Conservation (phyloP, 2,888 invertebrate species). For the Poecilus cupreus region DNA sequence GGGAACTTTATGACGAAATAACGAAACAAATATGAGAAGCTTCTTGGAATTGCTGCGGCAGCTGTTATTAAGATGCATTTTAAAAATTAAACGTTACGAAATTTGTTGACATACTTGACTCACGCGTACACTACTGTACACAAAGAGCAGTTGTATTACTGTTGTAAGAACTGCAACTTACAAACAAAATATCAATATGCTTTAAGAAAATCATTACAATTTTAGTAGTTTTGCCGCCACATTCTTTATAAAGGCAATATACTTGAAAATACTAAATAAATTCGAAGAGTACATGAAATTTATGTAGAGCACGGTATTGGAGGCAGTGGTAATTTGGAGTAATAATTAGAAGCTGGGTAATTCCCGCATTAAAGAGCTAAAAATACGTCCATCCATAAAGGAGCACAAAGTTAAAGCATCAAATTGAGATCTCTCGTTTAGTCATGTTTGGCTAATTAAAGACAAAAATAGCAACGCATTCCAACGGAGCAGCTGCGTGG, state of each 20-base stretch:
- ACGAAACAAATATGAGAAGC: not conserved
- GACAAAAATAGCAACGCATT: slow-evolving; percentile 62
- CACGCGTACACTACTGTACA: too few species aligned
- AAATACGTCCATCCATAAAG: slow-evolving; percentile 45
- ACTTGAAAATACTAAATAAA: too few species aligned
- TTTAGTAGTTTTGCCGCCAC: too few species aligned
- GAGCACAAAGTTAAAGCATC: slow-evolving; percentile 30
- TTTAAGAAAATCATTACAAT: too few species aligned
- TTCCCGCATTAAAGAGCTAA: slow-evolving; percentile 26
- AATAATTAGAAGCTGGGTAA: not conserved
- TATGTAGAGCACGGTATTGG: too few species aligned
- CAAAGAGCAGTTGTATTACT: too few species aligned
- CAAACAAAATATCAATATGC: too few species aligned
- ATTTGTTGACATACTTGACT: not conserved
- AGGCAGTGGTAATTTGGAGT: slow-evolving; percentile 14
- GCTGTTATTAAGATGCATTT: slow-evolving; percentile 25
- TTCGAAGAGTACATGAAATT: too few species aligned
- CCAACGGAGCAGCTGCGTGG: slow-evolving; percentile 61
- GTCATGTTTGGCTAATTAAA: slow-evolving; percentile 62
- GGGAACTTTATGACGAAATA: slow-evolving; percentile 18
- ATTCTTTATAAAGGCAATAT: too few species aligned
- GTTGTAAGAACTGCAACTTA: too few species aligned
- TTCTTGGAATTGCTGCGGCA: slow-evolving; percentile 20
- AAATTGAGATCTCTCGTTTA: slow-evolving; percentile 61
- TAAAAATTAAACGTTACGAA: not conserved